Conservation (phyloP, 2,888 invertebrate species). For the Agriopis leucophaearia region DNA sequence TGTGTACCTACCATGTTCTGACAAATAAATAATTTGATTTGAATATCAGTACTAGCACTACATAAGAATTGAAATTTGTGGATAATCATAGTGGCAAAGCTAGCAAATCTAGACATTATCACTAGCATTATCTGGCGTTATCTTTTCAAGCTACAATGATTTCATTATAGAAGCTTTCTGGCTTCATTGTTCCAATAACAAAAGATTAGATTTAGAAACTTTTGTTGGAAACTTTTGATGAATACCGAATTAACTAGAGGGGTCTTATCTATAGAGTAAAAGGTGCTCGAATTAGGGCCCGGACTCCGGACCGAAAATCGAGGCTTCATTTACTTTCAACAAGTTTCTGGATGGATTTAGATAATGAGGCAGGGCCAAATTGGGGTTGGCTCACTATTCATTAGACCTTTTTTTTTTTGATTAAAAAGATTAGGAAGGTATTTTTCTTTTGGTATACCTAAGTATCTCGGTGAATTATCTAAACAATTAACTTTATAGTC, state of each 20-base stretch:
- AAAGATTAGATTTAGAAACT: slow-evolving; percentile 28
- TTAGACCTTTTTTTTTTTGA: slow-evolving; percentile 27
- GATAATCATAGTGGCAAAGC: background rate
- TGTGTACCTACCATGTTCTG: no score
- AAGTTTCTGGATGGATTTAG: slow-evolving; percentile 30
- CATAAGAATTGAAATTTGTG: background rate
- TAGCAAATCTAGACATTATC: background rate
- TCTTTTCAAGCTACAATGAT: background rate
- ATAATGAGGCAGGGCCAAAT: slow-evolving; percentile 32
- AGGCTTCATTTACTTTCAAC: slow-evolving; percentile 27
- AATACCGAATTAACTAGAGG: slow-evolving; percentile 19
- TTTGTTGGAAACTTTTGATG: slow-evolving; percentile 30
- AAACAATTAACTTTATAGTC: background rate
- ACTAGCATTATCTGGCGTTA: no score
- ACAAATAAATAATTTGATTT: no score
- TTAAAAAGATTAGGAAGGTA: slow-evolving; percentile 16
- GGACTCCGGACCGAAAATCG: slow-evolving; percentile 9
- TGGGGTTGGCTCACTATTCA: slow-evolving; percentile 22
- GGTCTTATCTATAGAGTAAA: slow-evolving; percentile 10
- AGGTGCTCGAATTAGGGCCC: slow-evolving; percentile 22
- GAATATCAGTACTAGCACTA: background rate
- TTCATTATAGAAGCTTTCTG: slow-evolving; percentile 15
- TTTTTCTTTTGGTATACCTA: background rate
- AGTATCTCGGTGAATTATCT: background rate
- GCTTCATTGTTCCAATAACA: slow-evolving; percentile 25